Evolutionary conservation across 64 coral and sea anemone genomes (phyloP), one percentile per base, ranked within the genome.

Genomic region (Acropora tenuis): DNA sequence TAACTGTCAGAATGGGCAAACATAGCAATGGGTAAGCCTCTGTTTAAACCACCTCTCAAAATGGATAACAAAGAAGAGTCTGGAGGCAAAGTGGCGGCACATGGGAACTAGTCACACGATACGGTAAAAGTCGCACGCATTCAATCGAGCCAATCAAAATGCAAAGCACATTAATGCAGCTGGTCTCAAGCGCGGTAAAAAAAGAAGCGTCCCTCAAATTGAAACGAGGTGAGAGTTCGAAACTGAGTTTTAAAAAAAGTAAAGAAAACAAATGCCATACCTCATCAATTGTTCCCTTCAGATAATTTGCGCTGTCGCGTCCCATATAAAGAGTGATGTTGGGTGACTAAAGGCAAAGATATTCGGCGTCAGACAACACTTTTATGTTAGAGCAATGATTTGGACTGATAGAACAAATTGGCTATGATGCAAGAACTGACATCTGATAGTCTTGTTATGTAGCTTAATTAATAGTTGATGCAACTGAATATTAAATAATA

Each of bases 261-360:
- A 30, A 30, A 30, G 30, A 30, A 30, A 30, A 7, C 52, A 71
- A 15, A 71, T 71, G 18, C 47, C 93, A 79, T 88, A 95, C 94
- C 20, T 95, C 94, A 92, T 95, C 94, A 5, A 95, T 59, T 43
- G 84, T 78, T 74, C 94, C 94, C 15, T 88, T 88, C 43, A 95
- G 43, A 17, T 88, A 95, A 58, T 82, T 69, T 41, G 48, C 87
- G 45, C 69, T 74, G 63, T 95, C 89, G 11, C 94, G 89, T n/a
- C 89, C 94, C 46, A 95, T 68, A 68, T 88, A 95, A 7, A 95
- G 78, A 59, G 67, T 17, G 8, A 86, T 75, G 52, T 57, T 45
- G 66, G 85, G 69, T 11, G 89, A 46, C 89, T 94, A 16, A 61
- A 74, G 49, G 43, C 42, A 13, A 20, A 20, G 9, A 71, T 0